Percentiles rank a stretch among this genome's conserved stretches.
phyloP scores from a whole-genome alignment of 2,113 vertebrate species.

The Xerus inauris region DNA sequence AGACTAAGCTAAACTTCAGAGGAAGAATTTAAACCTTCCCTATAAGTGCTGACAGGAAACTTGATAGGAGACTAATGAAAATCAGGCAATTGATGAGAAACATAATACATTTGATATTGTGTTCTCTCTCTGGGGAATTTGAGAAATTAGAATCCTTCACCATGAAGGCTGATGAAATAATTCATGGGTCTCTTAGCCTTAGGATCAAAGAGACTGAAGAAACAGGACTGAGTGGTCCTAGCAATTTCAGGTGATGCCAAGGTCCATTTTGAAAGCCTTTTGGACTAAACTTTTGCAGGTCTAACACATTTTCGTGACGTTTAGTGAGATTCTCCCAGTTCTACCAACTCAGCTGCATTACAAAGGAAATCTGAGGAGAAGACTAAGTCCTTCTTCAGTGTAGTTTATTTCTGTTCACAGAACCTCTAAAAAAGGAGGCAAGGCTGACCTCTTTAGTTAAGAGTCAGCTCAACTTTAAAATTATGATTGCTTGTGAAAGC shows the following conservation, averaged over 20 bases:
- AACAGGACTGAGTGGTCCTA: not conserved
- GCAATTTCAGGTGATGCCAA: not conserved
- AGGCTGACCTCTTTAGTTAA: slow-evolving; percentile 75
- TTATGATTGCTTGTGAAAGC: slow-evolving; percentile 80
- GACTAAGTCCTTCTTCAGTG: slow-evolving; percentile 19
- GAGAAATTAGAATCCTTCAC: slow-evolving; percentile 6
- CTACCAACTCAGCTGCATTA: not conserved
- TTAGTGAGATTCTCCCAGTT: not conserved
- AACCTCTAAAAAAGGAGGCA: slow-evolving; percentile 67
- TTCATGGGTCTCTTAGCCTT: not conserved
- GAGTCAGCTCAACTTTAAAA: slow-evolving; percentile 80
- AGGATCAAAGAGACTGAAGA: not conserved
- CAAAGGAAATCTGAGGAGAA: slow-evolving; percentile 1
- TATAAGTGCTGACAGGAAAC: not conserved
- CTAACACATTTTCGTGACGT: not conserved
- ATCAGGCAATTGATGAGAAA: not conserved
- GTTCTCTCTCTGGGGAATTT: slow-evolving; percentile 16
- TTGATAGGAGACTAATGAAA: not conserved
- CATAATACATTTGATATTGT: not conserved
- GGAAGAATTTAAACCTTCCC: not conserved
- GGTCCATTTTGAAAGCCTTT: not conserved
- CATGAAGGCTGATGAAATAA: not conserved
- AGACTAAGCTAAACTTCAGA: not conserved
- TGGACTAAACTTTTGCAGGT: not conserved
- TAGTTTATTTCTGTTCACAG: slow-evolving; percentile 75